phyloP scores from a whole-genome alignment of 1,140 invertebrate species.

The Calliphora vicina region DNA sequence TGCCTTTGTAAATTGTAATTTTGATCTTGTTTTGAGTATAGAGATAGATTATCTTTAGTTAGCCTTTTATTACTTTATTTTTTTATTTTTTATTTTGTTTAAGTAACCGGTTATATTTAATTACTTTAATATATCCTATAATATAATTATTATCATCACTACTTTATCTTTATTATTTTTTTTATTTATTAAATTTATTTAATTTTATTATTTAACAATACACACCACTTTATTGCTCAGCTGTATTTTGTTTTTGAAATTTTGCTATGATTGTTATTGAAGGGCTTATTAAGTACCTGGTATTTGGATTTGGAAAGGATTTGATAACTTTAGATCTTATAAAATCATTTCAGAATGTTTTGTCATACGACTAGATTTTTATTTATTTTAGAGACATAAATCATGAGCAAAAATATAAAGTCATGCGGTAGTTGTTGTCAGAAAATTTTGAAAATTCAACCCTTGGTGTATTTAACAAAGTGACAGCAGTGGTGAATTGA shows the following conservation, averaged over 20 bases:
- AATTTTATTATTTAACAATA: slow-evolving; percentile 13
- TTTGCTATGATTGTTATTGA: background rate
- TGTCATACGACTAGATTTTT: too few species aligned
- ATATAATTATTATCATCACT: slow-evolving; percentile 31
- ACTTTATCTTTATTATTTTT: slow-evolving; percentile 6
- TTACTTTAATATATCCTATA: slow-evolving; percentile 18
- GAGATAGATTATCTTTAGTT: slow-evolving; percentile 1
- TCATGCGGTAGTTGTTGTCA: too few species aligned
- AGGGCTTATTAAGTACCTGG: too few species aligned
- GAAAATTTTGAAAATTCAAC: too few species aligned
- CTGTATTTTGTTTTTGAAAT: background rate
- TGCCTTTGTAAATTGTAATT: background rate
- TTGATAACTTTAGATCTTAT: too few species aligned
- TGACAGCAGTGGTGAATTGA: too few species aligned
- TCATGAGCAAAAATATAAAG: too few species aligned
- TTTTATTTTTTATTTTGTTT: background rate
- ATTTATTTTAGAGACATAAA: too few species aligned
- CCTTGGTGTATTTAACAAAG: too few species aligned
- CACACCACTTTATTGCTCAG: slow-evolving; percentile 34
- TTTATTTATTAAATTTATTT: background rate
- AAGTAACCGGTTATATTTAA: background rate
- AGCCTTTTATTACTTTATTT: background rate
- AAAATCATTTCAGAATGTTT: too few species aligned
- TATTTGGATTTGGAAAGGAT: too few species aligned
- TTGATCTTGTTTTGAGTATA: background rate